Evolutionary conservation across 2,797 vertebrate genomes (phyloP), one percentile per base, ranked within the genome.

Genomic region (Diceros bicornis): DNA sequence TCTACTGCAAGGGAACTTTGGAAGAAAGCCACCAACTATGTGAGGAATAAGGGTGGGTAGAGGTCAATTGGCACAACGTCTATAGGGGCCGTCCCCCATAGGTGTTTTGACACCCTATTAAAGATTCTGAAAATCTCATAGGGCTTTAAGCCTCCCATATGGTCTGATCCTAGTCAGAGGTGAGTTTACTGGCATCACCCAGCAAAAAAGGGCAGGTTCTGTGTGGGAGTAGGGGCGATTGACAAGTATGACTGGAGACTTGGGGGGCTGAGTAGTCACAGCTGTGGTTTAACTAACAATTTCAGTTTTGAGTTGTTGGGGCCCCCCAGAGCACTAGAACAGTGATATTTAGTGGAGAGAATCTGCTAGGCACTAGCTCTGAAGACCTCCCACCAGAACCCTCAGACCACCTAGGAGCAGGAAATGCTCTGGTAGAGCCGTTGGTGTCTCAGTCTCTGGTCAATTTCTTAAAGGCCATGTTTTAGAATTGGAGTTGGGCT

Each of bases 261-360:
- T 32, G 57, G 91, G 72, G 87, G 55, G 25, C 59, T 94, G 89
- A 86, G 79, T 5, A 11, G 47, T 97, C 47, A 52, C 52, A 75
- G 74, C 93, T 97, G 95, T 92, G 96, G 95, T 97, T 98, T 90
- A 95, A 71, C 86, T 97, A 84, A 34, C 52, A 61, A 90, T 93
- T 98, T 97, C 95, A 96, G 93, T 96, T 93, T 91, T 94, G 91
- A 98, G 96, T 95, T 90, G 27, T 1, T 84, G 93, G 94, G 64
- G 64, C 20, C 92, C 92, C 88, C 91, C 72, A 93, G 32, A 82
- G 59, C 82, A 59, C 61, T 41, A 83, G 50, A 79, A 89, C 84
- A 91, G 61, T n/a, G 32, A 8, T 62, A 71, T 75, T 93, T 95
- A 75, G 32, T 23, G 62, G 69, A 85, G 37, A 84, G 62, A 13